These are phyloP conservation scores for Galerucella nymphaeae DNA, from an alignment of 2,888 invertebrate species.

Conservation along the genomic window DNA sequence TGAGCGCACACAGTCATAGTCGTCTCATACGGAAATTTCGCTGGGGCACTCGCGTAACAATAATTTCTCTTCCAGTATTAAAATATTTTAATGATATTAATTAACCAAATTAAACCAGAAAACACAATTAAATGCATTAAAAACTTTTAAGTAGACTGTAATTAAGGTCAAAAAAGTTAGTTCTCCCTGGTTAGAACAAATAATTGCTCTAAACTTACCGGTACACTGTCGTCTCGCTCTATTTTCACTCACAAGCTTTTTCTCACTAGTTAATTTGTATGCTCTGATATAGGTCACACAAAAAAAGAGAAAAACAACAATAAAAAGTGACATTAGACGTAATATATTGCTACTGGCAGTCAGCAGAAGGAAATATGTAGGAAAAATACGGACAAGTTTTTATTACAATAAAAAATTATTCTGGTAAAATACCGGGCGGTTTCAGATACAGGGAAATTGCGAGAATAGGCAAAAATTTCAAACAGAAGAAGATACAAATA, in stretches of 20 bases:
- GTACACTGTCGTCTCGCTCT: background rate
- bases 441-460: background rate
- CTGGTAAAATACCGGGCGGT: background rate
- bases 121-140: too few relatives aligned
- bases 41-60: too few relatives aligned
- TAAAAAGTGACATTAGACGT: conserved; percentile 28
- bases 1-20: too few relatives aligned
- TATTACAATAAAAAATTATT: background rate
- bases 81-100: too few relatives aligned
- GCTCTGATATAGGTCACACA: conserved; percentile 25
- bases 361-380: conserved; percentile 17
- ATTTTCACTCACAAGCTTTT: conserved; percentile 1
- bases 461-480: too few relatives aligned
- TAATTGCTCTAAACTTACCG: background rate
- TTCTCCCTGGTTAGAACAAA: background rate
- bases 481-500: too few relatives aligned
- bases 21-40: too few relatives aligned
- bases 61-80: too few relatives aligned
- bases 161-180: too few relatives aligned
- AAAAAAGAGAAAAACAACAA: conserved; percentile 22
- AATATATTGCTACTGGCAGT: conserved; percentile 19
- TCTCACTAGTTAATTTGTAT: conserved; percentile 7
- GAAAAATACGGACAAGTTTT: conserved; percentile 4
- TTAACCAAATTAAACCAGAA: too few relatives aligned
- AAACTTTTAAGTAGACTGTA: too few relatives aligned